phyloP scores from a whole-genome alignment of 2,888 invertebrate species.

The Phengaris alcon region DNA sequence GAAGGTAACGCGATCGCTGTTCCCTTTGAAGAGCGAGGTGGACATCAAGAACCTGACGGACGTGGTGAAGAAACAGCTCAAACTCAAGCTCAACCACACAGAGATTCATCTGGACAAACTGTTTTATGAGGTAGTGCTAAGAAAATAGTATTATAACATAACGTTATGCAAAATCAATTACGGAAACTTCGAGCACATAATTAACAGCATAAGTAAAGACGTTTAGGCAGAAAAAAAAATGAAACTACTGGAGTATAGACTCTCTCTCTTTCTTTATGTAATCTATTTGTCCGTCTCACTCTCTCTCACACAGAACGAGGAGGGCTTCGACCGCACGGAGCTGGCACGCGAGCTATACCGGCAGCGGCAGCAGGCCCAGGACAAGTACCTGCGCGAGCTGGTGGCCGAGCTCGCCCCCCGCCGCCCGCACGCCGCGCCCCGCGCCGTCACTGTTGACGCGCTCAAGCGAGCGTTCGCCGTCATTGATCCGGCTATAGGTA shows the following conservation, averaged over 20 bases:
- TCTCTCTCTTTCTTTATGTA: too few relatives aligned
- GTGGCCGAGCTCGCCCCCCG: slow-evolving; percentile 56
- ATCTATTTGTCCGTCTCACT: too few relatives aligned
- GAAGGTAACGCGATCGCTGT: slow-evolving; percentile 58
- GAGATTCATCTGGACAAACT: slow-evolving; percentile 68
- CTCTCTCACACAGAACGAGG: slow-evolving; percentile 57
- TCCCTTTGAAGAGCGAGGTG: slow-evolving; percentile 71
- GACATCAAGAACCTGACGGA: slow-evolving; percentile 69
- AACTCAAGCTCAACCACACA: slow-evolving; percentile 59
- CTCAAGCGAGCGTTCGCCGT: slow-evolving; percentile 61
- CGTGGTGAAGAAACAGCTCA: slow-evolving; percentile 67
- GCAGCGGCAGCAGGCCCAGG: slow-evolving; percentile 67
- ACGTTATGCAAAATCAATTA: too few relatives aligned
- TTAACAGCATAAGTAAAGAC: too few relatives aligned
- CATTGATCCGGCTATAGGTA: slow-evolving; percentile 68
- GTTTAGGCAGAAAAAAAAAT: too few relatives aligned
- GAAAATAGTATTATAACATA: too few relatives aligned
- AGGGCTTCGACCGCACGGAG: slow-evolving; percentile 71
- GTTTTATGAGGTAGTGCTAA: slow-evolving; percentile 58
- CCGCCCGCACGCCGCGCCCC: slow-evolving; percentile 44
- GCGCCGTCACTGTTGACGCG: slow-evolving; percentile 49
- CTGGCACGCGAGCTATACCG: slow-evolving; percentile 66
- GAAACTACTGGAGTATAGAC: too few relatives aligned
- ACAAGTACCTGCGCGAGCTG: slow-evolving; percentile 71
- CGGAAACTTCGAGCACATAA: too few relatives aligned